These are phyloP conservation scores for Drosophila melanosoma DNA, from an alignment of 2,888 invertebrate genomes.

Conservation along the genomic window DNA sequence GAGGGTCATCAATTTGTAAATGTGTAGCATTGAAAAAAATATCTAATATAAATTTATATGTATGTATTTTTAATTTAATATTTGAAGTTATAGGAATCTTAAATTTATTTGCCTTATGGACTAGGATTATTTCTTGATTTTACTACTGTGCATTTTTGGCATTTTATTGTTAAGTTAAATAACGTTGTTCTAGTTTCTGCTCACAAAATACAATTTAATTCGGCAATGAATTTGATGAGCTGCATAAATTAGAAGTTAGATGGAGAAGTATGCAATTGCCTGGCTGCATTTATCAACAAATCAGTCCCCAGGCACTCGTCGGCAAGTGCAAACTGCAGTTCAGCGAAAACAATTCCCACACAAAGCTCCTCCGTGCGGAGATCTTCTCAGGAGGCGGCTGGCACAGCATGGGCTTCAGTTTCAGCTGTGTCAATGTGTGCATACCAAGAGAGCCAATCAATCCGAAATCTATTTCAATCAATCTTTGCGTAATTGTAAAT, in stretches of 20 bases:
- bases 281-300: constrained; percentile 36
- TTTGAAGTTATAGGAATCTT: not conserved
- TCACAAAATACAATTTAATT: constrained; percentile 1
- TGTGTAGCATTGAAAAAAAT: not conserved
- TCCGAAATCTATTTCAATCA: constrained; percentile 84
- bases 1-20: not conserved
- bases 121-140: not conserved
- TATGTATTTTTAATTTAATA: not conserved
- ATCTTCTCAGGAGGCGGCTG: constrained; percentile 34
- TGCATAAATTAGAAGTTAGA: constrained; percentile 32
- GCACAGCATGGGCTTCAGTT: constrained; percentile 21
- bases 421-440: constrained; percentile 69
- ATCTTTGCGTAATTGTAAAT: constrained; percentile 84
- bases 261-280: constrained; percentile 23
- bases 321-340: constrained; percentile 59
- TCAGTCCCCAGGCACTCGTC: constrained; percentile 52
- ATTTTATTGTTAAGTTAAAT: not conserved
- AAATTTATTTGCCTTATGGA: not conserved
- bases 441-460: constrained; percentile 80
- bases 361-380: constrained; percentile 27
- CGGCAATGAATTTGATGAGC: constrained; percentile 14
- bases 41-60: not conserved
- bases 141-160: not conserved
- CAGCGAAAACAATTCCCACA: constrained; percentile 64
- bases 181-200: constrained; percentile 8